These are phyloP conservation scores for Pogonognathellus flavescens DNA, from an alignment of 1,140 invertebrate genomes.

Conservation along the genomic window DNA sequence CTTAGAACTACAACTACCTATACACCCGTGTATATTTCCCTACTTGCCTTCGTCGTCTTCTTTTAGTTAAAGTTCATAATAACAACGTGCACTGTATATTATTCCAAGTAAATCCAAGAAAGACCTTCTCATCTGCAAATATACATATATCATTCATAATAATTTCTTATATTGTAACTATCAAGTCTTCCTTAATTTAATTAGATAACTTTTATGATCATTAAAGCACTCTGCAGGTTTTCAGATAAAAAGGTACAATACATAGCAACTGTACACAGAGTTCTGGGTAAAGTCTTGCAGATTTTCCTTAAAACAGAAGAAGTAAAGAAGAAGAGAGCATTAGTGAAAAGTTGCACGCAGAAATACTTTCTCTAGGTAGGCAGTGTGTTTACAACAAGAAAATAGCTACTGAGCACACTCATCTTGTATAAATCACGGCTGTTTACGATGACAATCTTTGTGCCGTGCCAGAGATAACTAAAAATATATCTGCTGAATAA, in stretches of 20 bases:
- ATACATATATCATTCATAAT: constrained; percentile 24
- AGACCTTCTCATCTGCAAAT: background rate
- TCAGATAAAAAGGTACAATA: constrained; percentile 1
- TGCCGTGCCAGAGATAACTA: constrained; percentile 13
- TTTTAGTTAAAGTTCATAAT: background rate
- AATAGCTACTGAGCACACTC: constrained; percentile 5
- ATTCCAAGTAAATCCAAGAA: background rate
- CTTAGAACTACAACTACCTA: too few species aligned
- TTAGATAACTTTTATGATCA: constrained; percentile 48
- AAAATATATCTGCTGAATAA: too few species aligned
- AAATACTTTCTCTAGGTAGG: constrained; percentile 5
- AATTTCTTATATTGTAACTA: constrained; percentile 21
- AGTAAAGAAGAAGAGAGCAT: background rate
- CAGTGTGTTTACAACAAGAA: background rate
- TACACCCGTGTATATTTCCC: too few species aligned
- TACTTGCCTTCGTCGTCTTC: too few species aligned
- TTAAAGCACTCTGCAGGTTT: constrained; percentile 25
- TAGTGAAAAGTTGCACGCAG: background rate
- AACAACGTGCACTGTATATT: too few species aligned
- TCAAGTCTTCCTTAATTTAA: constrained; percentile 47
- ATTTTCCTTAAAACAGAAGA: background rate
- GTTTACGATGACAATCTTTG: constrained; percentile 48
- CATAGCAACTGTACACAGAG: background rate
- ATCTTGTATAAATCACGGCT: constrained; percentile 23
- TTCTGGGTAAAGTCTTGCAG: background rate